These are phyloP conservation scores for Drosophila watanabei DNA, from an alignment of 1,140 invertebrate genomes.

Conservation along the genomic window DNA sequence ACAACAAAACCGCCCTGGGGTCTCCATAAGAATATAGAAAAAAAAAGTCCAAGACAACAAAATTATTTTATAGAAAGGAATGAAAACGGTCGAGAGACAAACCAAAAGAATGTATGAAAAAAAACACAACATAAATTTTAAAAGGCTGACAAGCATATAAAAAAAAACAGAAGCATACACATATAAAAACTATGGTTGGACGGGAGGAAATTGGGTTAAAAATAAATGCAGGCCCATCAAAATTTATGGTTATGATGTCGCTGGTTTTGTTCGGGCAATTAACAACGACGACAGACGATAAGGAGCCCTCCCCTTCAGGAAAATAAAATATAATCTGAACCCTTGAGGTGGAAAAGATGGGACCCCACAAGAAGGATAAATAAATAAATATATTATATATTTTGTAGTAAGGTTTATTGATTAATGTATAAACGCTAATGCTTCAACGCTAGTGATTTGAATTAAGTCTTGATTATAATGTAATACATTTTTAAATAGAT, in stretches of 20 bases:
- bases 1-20: constrained; percentile 34
- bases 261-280: constrained; percentile 51
- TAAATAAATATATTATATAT: background rate
- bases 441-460: too few species aligned
- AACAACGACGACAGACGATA: constrained; percentile 22
- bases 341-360: constrained; percentile 14
- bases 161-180: constrained; percentile 49
- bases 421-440: too few species aligned
- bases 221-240: constrained; percentile 74
- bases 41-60: constrained; percentile 40
- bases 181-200: constrained; percentile 74
- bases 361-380: constrained; percentile 15
- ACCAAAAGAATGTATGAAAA: constrained; percentile 81
- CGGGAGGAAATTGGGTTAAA: constrained; percentile 77
- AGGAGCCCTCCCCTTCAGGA: constrained; percentile 2
- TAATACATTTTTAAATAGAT: background rate
- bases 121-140: constrained; percentile 83
- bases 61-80: constrained; percentile 77
- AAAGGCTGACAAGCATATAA: constrained; percentile 78
- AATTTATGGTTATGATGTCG: constrained; percentile 76
- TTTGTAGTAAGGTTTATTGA: background rate
- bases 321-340: constrained; percentile 1
- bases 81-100: constrained; percentile 66
- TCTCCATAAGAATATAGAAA: constrained; percentile 28
- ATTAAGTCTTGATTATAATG: too few species aligned